A percentile compares a stretch with the other conserved stretches of the same genome.
Evolutionary conservation across 2,888 invertebrate genomes (phyloP).

Genomic region (Caenorhabditis uteleia): DNA sequence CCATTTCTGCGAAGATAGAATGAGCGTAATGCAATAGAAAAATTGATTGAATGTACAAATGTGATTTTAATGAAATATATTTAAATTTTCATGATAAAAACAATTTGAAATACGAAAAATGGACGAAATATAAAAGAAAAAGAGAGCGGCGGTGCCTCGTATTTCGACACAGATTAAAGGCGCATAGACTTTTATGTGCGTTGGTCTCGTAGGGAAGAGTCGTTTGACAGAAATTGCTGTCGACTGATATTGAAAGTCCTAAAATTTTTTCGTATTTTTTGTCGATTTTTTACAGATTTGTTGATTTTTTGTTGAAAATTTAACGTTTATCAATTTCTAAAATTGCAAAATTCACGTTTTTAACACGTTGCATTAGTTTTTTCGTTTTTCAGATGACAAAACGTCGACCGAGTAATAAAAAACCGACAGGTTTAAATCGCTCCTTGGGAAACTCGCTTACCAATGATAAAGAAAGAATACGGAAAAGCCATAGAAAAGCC

Average conservation of each 20-base stretch:
- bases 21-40: neutral
- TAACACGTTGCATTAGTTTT: conserved; percentile 1
- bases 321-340: neutral
- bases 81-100: conserved; percentile 1
- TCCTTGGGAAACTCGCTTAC: conserved; percentile 62
- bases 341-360: neutral
- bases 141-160: neutral
- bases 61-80: neutral
- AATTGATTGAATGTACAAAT: conserved; percentile 1
- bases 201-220: conserved; percentile 30
- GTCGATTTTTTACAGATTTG: conserved; percentile 4
- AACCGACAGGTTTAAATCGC: conserved; percentile 63
- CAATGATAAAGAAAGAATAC: conserved; percentile 49
- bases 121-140: conserved; percentile 3
- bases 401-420: conserved; percentile 59
- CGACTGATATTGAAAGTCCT: conserved; percentile 13
- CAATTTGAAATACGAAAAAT: neutral
- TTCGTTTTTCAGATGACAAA: conserved; percentile 60
- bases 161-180: conserved; percentile 31
- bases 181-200: conserved; percentile 9
- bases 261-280: conserved; percentile 40
- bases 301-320: neutral
- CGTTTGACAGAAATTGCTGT: conserved; percentile 7
- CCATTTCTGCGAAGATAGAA: neutral
- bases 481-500: conserved; percentile 45